These are phyloP conservation scores for Drosophila diplacantha DNA, from an alignment of 2,888 invertebrate genomes.

Conservation along the genomic window DNA sequence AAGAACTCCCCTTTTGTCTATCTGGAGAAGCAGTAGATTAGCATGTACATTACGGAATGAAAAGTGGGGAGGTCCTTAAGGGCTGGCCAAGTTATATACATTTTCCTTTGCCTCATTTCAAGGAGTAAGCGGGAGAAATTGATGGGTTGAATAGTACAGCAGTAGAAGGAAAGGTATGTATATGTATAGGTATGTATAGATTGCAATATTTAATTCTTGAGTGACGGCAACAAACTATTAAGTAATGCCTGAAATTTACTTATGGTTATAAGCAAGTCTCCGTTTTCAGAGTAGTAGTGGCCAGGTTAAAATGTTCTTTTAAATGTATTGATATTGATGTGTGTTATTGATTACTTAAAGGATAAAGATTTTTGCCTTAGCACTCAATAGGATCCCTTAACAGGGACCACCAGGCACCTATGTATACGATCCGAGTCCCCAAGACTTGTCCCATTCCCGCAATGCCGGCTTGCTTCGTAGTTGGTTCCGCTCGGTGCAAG, in stretches of 20 bases:
- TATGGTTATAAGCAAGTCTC: not conserved
- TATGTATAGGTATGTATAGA: too few relatives aligned
- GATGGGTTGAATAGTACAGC: not conserved
- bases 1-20: conserved; percentile 4
- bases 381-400: not conserved
- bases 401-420: not conserved
- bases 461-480: conserved; percentile 31
- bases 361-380: not conserved
- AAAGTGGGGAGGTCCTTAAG: conserved; percentile 8
- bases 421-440: not conserved
- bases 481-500: conserved; percentile 60
- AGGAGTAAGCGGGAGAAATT: not conserved
- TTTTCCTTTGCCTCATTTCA: not conserved
- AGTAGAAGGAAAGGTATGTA: not conserved
- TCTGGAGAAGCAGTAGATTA: conserved; percentile 43
- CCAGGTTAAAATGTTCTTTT: too few relatives aligned
- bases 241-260: not conserved
- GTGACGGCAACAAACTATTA: too few relatives aligned
- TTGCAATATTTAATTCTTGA: too few relatives aligned
- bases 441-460: not conserved
- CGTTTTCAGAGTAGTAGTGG: too few relatives aligned
- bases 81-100: not conserved
- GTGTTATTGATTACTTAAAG: too few relatives aligned
- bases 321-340: too few relatives aligned
- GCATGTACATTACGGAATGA: conserved; percentile 51